Conservation (phyloP, 2,113 vertebrate genomes). For the Marmota monax region DNA sequence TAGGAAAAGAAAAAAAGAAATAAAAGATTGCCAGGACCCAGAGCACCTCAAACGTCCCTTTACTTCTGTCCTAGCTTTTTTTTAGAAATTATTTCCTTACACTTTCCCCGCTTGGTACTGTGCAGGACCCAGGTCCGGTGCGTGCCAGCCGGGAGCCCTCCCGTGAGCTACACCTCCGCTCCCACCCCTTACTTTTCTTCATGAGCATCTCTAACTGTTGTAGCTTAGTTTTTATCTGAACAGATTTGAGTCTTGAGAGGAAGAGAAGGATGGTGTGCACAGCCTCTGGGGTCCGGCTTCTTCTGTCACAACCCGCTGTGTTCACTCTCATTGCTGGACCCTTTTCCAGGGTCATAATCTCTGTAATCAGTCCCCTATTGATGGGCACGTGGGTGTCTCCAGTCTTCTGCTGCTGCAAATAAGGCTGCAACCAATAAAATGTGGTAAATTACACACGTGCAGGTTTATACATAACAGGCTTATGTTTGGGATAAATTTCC, state of each 20-base stretch:
- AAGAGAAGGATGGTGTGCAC: not conserved
- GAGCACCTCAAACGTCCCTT: not conserved
- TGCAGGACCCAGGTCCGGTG: not conserved
- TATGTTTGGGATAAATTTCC: not conserved
- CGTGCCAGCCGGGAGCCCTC: accelerated
- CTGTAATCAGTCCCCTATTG: not conserved
- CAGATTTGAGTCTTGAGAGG: not conserved
- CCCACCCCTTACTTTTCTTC: not conserved
- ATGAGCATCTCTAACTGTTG: not conserved
- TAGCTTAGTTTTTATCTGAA: not conserved
- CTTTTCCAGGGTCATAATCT: not conserved
- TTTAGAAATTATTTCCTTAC: not conserved
- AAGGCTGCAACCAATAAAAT: not conserved
- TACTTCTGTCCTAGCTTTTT: not conserved
- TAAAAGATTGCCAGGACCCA: not conserved
- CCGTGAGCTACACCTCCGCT: no score
- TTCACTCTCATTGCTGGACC: not conserved
- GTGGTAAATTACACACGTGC: not conserved
- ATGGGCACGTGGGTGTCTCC: not conserved
- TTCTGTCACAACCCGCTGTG: accelerated
- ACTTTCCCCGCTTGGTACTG: not conserved
- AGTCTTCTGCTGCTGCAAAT: not conserved
- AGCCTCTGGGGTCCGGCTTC: not conserved
- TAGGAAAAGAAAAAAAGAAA: no score
- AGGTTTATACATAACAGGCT: not conserved